phyloP scores from a whole-genome alignment of 2,113 vertebrate species.

The Cyanistes caeruleus region DNA sequence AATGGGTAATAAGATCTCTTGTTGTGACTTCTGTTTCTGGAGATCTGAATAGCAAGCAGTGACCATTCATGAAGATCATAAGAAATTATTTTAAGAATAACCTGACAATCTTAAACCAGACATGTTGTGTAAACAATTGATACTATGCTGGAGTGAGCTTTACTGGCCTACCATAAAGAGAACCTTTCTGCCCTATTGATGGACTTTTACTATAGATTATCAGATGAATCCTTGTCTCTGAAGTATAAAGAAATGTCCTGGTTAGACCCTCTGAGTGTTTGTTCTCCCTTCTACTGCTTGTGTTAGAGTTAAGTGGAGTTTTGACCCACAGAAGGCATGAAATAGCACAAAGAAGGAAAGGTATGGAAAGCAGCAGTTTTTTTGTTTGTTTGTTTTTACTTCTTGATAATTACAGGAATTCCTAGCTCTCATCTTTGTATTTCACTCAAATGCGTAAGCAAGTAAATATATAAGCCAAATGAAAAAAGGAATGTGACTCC shows the following conservation, averaged over 20 bases:
- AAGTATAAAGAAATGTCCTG: not conserved
- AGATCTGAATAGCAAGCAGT: not conserved
- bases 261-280: not conserved
- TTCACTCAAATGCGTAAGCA: not conserved
- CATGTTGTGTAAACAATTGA: not conserved
- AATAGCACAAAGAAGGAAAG: not conserved
- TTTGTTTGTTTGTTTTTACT: not conserved
- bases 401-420: not conserved
- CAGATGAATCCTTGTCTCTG: not conserved
- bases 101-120: not conserved
- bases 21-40: not conserved
- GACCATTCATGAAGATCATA: not conserved
- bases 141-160: not conserved
- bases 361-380: accelerated
- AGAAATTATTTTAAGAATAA: not conserved
- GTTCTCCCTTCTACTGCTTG: not conserved
- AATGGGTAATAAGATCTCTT: slow-evolving; percentile 8
- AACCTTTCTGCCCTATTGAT: not conserved
- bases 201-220: not conserved
- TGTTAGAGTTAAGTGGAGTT: not conserved
- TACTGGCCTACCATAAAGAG: not conserved
- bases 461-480: not conserved
- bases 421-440: not conserved
- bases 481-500: not conserved
- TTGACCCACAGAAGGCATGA: not conserved